Evolutionary conservation across 2,113 vertebrate genomes (phyloP).

Genomic region (Monarcha castaneiventris): DNA sequence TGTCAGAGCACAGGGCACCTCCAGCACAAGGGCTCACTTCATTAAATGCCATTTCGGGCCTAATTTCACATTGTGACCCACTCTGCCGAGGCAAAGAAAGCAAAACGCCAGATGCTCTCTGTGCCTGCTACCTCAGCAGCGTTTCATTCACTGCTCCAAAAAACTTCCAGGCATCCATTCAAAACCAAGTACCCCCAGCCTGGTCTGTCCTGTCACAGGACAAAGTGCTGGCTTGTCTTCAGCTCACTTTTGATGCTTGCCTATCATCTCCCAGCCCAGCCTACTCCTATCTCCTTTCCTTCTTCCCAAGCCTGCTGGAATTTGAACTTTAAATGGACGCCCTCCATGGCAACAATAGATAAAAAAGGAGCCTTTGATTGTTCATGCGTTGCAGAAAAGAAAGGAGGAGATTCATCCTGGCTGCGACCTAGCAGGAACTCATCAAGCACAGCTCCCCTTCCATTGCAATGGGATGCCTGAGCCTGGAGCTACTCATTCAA

Average conservation of each 20-base stretch:
- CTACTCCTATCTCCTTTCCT: constrained; percentile 67
- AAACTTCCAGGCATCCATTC: constrained; percentile 61
- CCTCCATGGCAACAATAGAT: constrained; percentile 70
- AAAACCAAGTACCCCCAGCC: constrained; percentile 60
- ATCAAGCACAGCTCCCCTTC: constrained; percentile 47
- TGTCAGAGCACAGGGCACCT: not conserved
- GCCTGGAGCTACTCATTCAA: constrained; percentile 65
- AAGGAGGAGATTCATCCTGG: constrained; percentile 68
- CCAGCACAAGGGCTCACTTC: constrained; percentile 60
- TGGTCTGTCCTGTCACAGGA: constrained; percentile 54
- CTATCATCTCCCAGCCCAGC: constrained; percentile 67
- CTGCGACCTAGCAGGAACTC: constrained; percentile 64
- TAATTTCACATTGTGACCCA: constrained; percentile 58
- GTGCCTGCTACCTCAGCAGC: constrained; percentile 26
- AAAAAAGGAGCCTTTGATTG: constrained; percentile 77
- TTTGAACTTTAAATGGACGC: constrained; percentile 74
- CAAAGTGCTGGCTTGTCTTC: constrained; percentile 75
- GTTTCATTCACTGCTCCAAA: constrained; percentile 55
- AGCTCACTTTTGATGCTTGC: constrained; percentile 70
- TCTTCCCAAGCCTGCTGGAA: constrained; percentile 74
- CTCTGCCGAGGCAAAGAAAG: constrained; percentile 44
- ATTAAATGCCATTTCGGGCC: constrained; percentile 53
- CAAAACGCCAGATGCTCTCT: constrained; percentile 64
- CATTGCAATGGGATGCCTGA: constrained; percentile 49
- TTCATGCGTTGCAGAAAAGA: constrained; percentile 65